A percentile compares a stretch with the other conserved stretches of the same genome.
phyloP scores from a whole-genome alignment of 2,888 invertebrate genomes.

The Patella ulyssiponensis region DNA sequence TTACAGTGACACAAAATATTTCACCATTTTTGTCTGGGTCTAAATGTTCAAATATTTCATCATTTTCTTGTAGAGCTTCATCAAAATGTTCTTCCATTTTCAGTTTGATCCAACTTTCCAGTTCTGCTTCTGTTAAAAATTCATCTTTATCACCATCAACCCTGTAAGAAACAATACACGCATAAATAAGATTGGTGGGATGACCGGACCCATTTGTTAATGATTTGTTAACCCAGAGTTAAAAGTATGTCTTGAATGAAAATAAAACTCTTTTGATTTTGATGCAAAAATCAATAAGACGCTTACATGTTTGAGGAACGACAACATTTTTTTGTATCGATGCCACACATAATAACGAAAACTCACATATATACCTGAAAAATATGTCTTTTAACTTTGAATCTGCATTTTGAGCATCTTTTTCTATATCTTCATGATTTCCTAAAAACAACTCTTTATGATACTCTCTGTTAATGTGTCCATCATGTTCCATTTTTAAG shows the following conservation, averaged over 20 bases:
- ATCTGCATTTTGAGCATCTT: slow-evolving; percentile 54
- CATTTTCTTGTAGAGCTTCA: slow-evolving; percentile 69
- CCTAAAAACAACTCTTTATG: slow-evolving; percentile 73
- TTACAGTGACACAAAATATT: not conserved
- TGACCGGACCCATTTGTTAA: not conserved
- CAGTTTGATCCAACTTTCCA: slow-evolving; percentile 69
- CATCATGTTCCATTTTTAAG: slow-evolving; percentile 73
- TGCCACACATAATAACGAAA: too few relatives aligned
- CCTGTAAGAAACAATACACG: slow-evolving; percentile 51
- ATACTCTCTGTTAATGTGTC: slow-evolving; percentile 73
- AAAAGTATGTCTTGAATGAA: too few relatives aligned
- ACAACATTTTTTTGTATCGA: too few relatives aligned
- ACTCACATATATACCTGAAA: slow-evolving; percentile 41
- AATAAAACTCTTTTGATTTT: too few relatives aligned
- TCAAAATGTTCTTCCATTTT: slow-evolving; percentile 72
- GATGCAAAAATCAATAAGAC: too few relatives aligned
- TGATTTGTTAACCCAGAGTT: too few relatives aligned
- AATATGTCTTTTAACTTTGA: slow-evolving; percentile 69
- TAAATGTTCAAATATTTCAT: slow-evolving; percentile 66
- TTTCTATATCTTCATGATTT: slow-evolving; percentile 66
- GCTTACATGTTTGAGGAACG: too few relatives aligned
- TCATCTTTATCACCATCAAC: slow-evolving; percentile 70
- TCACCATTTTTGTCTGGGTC: slow-evolving; percentile 69
- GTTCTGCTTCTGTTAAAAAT: slow-evolving; percentile 62
- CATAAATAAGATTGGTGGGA: not conserved